Evolutionary conservation across 2,797 vertebrate genomes (phyloP), one percentile per base, ranked within the genome.

Genomic region (Tokudaia muenninki): DNA sequence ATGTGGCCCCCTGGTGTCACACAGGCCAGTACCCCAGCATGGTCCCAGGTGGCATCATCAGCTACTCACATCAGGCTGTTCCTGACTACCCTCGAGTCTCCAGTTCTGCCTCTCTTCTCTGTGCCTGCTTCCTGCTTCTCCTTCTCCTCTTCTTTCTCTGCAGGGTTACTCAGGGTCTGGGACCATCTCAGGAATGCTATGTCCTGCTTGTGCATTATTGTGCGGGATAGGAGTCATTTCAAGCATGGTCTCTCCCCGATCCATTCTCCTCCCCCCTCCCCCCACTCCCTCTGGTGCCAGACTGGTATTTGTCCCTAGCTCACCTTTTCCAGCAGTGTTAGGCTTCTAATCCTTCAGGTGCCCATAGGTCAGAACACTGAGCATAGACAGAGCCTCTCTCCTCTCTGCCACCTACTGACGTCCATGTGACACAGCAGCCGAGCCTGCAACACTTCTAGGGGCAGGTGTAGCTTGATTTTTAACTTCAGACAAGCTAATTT

Each of bases 401-500:
- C 41, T 75, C 74, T 75, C 41, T 75, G 74, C 41, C 74, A 75
- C 74, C 74, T 26, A 6, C 41, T 77, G 24, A 29, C 6, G 0
- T 6, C 5, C 74, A 22, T 24, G 74, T 77, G 74, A 77, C 41
- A 26, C 41, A 7, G 74, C 24, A 47, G 41, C 74, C 41, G 16
- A 14, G 44, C 41, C 74, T 26, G 24, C 22, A 26, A 3, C 41
- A 14, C 24, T 16, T 77, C 24, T 6, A 77, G 41, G 41, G 24
- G 41, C 12, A 77, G 74, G 41, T 13, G 22, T 26, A 47, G 75
- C 26, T 50, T 50, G 41, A 70, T 50, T 88, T 95, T 94, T 79
- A 61, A 91, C 75, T 89, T 81, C 21, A 86, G 63, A 47, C 59
- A 91, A 86, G 57, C 78, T 72, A 74, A 84, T 65, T 92, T 90